phyloP scores from a whole-genome alignment of 35 echinoderm and acorn worm species.

The Apostichopus californicus region DNA sequence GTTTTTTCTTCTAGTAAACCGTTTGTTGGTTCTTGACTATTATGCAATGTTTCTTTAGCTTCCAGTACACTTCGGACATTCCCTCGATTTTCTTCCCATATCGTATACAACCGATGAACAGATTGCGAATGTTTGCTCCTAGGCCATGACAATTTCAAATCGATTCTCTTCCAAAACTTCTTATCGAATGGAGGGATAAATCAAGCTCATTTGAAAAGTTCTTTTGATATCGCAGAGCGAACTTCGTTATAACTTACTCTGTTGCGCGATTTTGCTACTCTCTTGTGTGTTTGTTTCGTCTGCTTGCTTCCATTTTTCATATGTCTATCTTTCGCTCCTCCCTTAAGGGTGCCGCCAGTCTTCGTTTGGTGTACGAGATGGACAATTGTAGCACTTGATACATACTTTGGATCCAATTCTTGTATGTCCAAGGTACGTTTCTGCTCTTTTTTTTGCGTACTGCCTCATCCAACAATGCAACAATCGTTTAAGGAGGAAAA shows the following conservation, averaged over 20 bases:
- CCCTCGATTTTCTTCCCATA: not conserved
- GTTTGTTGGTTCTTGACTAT: not conserved
- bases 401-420: not conserved
- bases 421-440: too few relatives aligned
- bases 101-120: not conserved
- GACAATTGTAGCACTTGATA: not conserved
- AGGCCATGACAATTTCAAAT: not conserved
- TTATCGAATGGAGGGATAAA: not conserved
- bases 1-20: not conserved
- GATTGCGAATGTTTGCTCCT: not conserved
- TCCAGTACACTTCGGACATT: not conserved
- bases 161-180: not conserved
- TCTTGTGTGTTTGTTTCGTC: not conserved
- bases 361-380: not conserved
- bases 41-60: too few relatives aligned
- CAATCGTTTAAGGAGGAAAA: not conserved
- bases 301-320: too few relatives aligned
- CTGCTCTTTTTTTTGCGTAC: not conserved
- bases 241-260: not conserved
- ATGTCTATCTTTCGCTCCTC: not conserved
- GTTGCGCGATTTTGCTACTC: not conserved
- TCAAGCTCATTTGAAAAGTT: not conserved
- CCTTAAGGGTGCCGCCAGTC: not conserved
- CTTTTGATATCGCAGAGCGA: conserved; percentile 2
- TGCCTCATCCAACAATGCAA: conserved; percentile 6